phyloP scores from a whole-genome alignment of 2,888 invertebrate species.

The Caenorhabditis sp. region DNA sequence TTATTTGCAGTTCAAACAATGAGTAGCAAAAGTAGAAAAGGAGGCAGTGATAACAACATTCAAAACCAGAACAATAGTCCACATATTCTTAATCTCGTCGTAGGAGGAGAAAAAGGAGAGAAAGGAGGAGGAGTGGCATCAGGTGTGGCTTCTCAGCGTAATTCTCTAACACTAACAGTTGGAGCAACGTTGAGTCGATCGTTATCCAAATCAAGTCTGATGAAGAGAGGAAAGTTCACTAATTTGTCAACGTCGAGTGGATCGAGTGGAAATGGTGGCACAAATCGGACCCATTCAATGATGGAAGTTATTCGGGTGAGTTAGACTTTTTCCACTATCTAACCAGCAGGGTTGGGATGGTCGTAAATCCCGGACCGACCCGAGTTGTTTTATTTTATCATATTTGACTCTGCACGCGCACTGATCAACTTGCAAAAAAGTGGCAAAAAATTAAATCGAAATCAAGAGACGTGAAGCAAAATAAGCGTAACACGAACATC shows the following conservation, averaged over 20 bases:
- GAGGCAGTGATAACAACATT: conserved; percentile 15
- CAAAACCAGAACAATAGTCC: conserved; percentile 11
- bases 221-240: conserved; percentile 25
- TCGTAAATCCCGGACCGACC: too few relatives aligned
- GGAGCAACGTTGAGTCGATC: conserved; percentile 22
- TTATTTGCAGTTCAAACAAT: conserved; percentile 12
- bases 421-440: too few relatives aligned
- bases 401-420: too few relatives aligned
- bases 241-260: conserved; percentile 25
- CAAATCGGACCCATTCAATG: conserved; percentile 19
- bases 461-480: too few relatives aligned
- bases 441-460: too few relatives aligned
- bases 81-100: conserved; percentile 6
- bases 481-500: too few relatives aligned
- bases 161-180: conserved; percentile 19
- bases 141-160: conserved; percentile 18
- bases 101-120: neutral
- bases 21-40: conserved; percentile 39
- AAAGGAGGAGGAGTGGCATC: conserved; percentile 7
- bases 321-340: too few relatives aligned
- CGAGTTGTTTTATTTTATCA: too few relatives aligned
- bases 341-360: too few relatives aligned
- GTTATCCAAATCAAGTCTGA: conserved; percentile 34
- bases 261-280: conserved; percentile 8
- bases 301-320: conserved; percentile 34